These are phyloP conservation scores for Oreonectes daqikongensis DNA, from an alignment of 2,797 vertebrate genomes.

Conservation along the genomic window DNA sequence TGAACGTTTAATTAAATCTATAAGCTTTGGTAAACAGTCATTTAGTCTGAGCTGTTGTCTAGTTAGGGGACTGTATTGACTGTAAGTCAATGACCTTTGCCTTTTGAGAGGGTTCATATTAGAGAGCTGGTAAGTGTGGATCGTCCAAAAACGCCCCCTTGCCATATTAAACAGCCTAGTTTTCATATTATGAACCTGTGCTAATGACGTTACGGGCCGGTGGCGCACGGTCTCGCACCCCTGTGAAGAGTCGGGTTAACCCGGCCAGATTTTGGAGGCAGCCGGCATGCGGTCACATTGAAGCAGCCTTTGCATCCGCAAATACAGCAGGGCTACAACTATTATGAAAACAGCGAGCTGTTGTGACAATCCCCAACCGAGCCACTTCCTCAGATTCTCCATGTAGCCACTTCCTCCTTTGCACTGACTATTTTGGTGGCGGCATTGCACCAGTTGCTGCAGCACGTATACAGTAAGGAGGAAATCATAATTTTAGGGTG, in stretches of 20 bases:
- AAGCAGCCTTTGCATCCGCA: slow-evolving; percentile 50
- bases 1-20: slow-evolving; percentile 54
- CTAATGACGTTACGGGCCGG: slow-evolving; percentile 10
- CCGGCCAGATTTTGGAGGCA: slow-evolving; percentile 22
- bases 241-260: slow-evolving; percentile 29
- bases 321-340: slow-evolving; percentile 40
- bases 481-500: background rate
- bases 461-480: slow-evolving; percentile 15
- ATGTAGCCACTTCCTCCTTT: slow-evolving; percentile 54
- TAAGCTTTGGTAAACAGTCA: slow-evolving; percentile 53
- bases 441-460: slow-evolving; percentile 19
- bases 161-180: slow-evolving; percentile 16
- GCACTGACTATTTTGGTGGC: slow-evolving; percentile 47
- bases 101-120: slow-evolving; percentile 23
- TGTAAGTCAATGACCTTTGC: slow-evolving; percentile 22
- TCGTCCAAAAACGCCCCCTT: slow-evolving; percentile 15
- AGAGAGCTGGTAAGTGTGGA: slow-evolving; percentile 24
- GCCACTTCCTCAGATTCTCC: slow-evolving; percentile 49
- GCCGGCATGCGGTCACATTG: slow-evolving; percentile 51
- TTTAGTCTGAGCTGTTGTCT: slow-evolving; percentile 48
- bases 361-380: slow-evolving; percentile 44
- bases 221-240: slow-evolving; percentile 29
- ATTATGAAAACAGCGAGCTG: slow-evolving; percentile 50
- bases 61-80: slow-evolving; percentile 38
- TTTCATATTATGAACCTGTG: slow-evolving; percentile 13